Base-by-base conservation (phyloP, 2,888 invertebrate genomes). In the Ormyrus labotus region DNA sequence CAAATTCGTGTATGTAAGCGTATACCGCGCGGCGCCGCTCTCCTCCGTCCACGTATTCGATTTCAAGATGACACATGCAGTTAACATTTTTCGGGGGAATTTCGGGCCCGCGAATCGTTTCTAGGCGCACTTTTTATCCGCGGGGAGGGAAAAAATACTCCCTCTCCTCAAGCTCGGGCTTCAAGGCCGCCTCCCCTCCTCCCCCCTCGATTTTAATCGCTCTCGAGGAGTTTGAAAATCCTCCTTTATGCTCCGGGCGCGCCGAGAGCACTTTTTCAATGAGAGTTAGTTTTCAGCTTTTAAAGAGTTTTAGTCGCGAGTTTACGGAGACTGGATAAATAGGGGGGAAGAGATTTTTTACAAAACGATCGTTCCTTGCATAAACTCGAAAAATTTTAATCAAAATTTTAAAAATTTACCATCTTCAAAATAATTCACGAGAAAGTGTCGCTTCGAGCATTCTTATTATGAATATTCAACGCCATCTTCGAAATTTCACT, bases 11-110 rank as follows among this genome's bases (percentile, higher is more conserved):
- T 55, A n/a, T 45, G 11, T 11, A 67, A 11, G 48, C 50, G 6
- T 65, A 11, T 64, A 53, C 11, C 45, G 6, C 45, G 6, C n/a
- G 45, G 45, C 58, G 60, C 60, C 60, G 34, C 3, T 34, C 34
- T 34, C 34, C 50, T 50, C 50, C 57, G 48, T 8, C 6, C 13
- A 19, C 51, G 71, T 77, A 77, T 77, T 77, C 68, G 69, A 77
- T 77, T 81, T 81, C 77, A 64, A 72, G 81, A 81, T 81, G 77
- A 81, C 77, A 81, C 77, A 77, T 81, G 77, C 81, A 81, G 77
- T 81, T 81, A 81, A 81, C 69, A 69, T 81, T 77, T 81, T 77
- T 77, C 77, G 65, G 5, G n/a, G 76, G 72, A 76, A 61, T 50
- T 68, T 61, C 61, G 47, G n/a, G 10, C 58, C 58, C 76, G 71